phyloP scores from a whole-genome alignment of 2,888 invertebrate species.

The Ophraella communa region DNA sequence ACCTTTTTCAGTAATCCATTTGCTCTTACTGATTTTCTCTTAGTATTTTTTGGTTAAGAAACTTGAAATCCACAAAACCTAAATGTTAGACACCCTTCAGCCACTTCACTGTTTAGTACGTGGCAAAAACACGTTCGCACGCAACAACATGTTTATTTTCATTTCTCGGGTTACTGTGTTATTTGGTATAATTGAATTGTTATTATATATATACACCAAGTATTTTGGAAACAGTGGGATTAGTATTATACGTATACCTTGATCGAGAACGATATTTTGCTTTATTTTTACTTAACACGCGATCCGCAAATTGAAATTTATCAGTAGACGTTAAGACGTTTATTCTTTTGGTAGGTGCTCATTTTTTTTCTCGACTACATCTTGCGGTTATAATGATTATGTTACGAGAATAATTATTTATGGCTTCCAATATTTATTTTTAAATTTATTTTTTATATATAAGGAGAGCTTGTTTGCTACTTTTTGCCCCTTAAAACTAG shows the following conservation, averaged over 20 bases:
- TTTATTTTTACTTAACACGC: constrained; percentile 31
- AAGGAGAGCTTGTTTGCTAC: no score
- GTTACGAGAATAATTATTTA: not conserved
- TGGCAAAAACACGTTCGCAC: constrained; percentile 30
- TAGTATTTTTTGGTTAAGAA: no score
- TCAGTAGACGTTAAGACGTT: not conserved
- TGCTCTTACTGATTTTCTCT: no score
- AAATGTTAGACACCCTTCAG: not conserved
- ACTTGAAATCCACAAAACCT: no score
- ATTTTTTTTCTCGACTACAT: not conserved
- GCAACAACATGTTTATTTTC: constrained; percentile 36
- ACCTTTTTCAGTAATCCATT: no score
- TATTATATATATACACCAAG: constrained; percentile 38
- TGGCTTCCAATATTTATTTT: no score
- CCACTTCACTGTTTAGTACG: constrained; percentile 18
- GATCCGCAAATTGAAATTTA: constrained; percentile 22
- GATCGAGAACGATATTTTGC: constrained; percentile 26
- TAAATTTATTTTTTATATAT: no score
- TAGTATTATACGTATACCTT: constrained; percentile 26
- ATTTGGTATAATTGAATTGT: constrained; percentile 45
- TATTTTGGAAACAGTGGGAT: constrained; percentile 35
- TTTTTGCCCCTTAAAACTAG: no score
- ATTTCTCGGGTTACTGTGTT: constrained; percentile 29
- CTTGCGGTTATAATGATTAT: not conserved
- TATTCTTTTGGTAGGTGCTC: not conserved